phyloP scores from a whole-genome alignment of 2,888 invertebrate species.

The Heliconius hortense region DNA sequence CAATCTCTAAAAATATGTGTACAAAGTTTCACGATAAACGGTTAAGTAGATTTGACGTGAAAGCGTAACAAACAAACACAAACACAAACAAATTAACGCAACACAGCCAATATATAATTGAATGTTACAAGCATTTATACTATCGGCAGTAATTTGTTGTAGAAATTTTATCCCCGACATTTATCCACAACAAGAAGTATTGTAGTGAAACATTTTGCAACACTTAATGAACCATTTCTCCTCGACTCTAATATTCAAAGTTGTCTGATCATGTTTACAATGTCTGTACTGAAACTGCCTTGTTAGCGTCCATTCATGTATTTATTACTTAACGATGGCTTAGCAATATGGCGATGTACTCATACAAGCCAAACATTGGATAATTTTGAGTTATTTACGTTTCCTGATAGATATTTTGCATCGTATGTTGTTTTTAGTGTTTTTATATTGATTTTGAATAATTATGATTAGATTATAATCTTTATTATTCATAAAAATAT shows the following conservation, averaged over 20 bases:
- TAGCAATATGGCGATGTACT: not conserved
- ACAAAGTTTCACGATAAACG: too few relatives aligned
- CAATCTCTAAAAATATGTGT: too few relatives aligned
- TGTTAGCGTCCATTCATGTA: constrained; percentile 11
- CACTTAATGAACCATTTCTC: constrained; percentile 19
- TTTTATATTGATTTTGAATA: too few relatives aligned
- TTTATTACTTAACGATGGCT: constrained; percentile 15
- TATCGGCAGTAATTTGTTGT: not conserved
- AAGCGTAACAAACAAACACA: too few relatives aligned
- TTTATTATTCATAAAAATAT: too few relatives aligned
- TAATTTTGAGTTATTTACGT: not conserved
- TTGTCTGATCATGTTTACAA: constrained; percentile 16
- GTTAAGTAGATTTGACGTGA: too few relatives aligned
- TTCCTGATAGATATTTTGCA: not conserved
- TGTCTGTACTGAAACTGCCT: constrained; percentile 16
- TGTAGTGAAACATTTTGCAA: constrained; percentile 2
- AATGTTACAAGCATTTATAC: not conserved
- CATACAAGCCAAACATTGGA: not conserved
- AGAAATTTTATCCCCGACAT: not conserved
- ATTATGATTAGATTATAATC: too few relatives aligned
- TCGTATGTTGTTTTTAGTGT: too few relatives aligned
- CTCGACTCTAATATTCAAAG: constrained; percentile 2
- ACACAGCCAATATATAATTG: not conserved
- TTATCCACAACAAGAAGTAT: not conserved
- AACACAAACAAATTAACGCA: too few relatives aligned